Percentiles rank a stretch among this genome's conserved stretches.
Evolutionary conservation across 2,113 vertebrate species (phyloP).

Genomic region (Reinhardtius hippoglossoides): DNA sequence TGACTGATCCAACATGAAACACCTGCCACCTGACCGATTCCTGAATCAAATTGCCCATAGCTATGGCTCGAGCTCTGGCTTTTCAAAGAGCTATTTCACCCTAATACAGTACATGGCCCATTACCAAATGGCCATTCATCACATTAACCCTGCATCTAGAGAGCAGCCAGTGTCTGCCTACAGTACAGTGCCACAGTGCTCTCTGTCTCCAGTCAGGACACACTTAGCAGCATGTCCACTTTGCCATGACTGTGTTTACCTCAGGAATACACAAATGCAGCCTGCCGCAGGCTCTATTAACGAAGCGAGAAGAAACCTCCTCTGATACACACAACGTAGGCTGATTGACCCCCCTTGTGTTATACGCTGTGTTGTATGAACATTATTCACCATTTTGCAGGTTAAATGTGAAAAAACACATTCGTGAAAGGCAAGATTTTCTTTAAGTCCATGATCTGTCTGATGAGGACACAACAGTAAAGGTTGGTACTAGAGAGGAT

Average conservation of each 20-base stretch:
- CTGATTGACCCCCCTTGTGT: constrained; percentile 35
- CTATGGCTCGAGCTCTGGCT: constrained; percentile 64
- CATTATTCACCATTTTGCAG: background rate
- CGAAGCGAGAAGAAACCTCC: constrained; percentile 42
- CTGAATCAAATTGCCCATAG: constrained; percentile 71
- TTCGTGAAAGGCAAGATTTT: background rate
- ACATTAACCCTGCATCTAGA: constrained; percentile 61
- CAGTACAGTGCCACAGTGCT: constrained; percentile 64
- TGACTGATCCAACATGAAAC: constrained; percentile 72
- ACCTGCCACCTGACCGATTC: constrained; percentile 77
- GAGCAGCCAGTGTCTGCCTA: constrained; percentile 61
- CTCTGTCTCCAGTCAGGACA: constrained; percentile 76
- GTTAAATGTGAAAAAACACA: constrained; percentile 4
- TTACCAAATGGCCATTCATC: constrained; percentile 78
- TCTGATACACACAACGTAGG: constrained; percentile 36
- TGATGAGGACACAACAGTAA: constrained; percentile 35
- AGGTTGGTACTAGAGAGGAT: constrained; percentile 37
- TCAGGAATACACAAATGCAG: constrained; percentile 67
- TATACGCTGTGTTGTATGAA: constrained; percentile 5
- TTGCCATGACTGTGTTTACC: constrained; percentile 77
- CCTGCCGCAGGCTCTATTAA: constrained; percentile 63
- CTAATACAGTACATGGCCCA: constrained; percentile 76
- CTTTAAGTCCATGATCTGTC: background rate
- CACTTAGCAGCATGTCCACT: constrained; percentile 70
- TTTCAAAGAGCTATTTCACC: constrained; percentile 72